These are phyloP conservation scores for Lophura nycthemera DNA, from an alignment of 2,113 vertebrate species.

Conservation along the genomic window DNA sequence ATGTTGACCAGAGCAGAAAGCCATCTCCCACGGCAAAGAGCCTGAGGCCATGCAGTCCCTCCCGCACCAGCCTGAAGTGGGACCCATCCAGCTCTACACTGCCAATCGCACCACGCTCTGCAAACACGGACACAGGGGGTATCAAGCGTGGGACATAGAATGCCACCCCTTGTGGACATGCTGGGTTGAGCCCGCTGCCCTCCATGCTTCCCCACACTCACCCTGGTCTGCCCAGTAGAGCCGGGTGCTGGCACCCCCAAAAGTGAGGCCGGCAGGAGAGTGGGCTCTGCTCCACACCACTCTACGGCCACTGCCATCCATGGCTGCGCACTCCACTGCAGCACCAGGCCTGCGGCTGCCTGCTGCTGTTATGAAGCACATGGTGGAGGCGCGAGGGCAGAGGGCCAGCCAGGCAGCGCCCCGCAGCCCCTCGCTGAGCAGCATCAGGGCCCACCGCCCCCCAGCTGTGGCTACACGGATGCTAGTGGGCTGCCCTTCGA, in stretches of 20 bases:
- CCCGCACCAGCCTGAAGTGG: slow-evolving; percentile 75
- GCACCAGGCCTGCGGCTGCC: neutral
- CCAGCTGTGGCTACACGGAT: slow-evolving; percentile 78
- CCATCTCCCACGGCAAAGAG: slow-evolving; percentile 81
- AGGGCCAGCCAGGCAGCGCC: slow-evolving; percentile 77
- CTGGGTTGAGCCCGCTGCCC: fast-evolving
- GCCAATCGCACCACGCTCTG: slow-evolving; percentile 83
- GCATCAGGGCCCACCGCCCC: slow-evolving; percentile 60
- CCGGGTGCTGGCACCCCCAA: slow-evolving; percentile 74
- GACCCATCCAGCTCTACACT: slow-evolving; percentile 85
- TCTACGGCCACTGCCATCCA: slow-evolving; percentile 83
- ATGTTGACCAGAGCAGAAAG: slow-evolving; percentile 85
- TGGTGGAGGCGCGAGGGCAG: slow-evolving; percentile 78
- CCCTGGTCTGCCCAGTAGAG: slow-evolving; percentile 91
- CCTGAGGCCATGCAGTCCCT: slow-evolving; percentile 74
- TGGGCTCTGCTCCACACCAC: slow-evolving; percentile 80
- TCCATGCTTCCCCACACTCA: slow-evolving; percentile 42
- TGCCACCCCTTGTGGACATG: fast-evolving
- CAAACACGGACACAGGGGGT: neutral
- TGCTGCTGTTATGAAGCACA: slow-evolving; percentile 82
- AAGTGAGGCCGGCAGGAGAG: slow-evolving; percentile 80
- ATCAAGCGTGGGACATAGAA: neutral
- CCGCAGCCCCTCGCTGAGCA: slow-evolving; percentile 76
- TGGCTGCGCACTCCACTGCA: slow-evolving; percentile 82
- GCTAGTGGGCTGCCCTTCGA: slow-evolving; percentile 67